Evolutionary conservation across 1,140 invertebrate species (phyloP), one percentile per base, ranked within the genome.

Genomic region (Drosophila erecta): DNA sequence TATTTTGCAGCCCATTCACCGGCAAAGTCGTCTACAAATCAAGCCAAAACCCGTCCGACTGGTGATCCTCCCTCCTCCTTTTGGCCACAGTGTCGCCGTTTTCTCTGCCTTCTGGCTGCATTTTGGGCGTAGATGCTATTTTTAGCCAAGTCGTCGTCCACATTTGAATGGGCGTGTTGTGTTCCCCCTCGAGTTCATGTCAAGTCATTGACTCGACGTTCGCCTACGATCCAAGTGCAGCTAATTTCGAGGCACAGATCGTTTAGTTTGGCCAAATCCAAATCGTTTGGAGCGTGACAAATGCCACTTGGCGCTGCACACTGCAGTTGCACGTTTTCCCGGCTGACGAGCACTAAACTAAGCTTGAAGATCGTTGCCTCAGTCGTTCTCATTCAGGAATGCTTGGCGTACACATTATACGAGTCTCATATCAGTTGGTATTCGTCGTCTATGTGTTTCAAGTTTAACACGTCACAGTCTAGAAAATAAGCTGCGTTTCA

Each of bases 111-210:
- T 35, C 41, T 56, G 17, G 35, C 43, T 70, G 66, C 66, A 70
- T 24, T 70, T 70, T 57, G 66, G 64, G 64, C 66, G 66, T 38
- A 44, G 57, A 37, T 41, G 60, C 59, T 86, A 86, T 86, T 87
- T 87, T 51, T 86, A 79, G 60, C 40, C 83, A 76, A 65, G 55
- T 61, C 43, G 54, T 43, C 70, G 51, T 70, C 56, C 41, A 50
- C 54, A 65, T 65, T 83, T 83, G 66, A 57, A 54, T 37, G 54
- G 69, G 55, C 50, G 56, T 69, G 57, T 66, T 81, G 60, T 62
- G n/a, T 62, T 77, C 75, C 77, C 79, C 50, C 61, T 58, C 55
- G 83, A 87, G 83, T 86, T 86, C 83, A 86, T 70, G 61, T 78
- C 62, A 79, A 79, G 83, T 86, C 83, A 87, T 87, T 86, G 83